Evolutionary conservation across 2,113 vertebrate species (phyloP).

Genomic region (Serilophus lunatus): DNA sequence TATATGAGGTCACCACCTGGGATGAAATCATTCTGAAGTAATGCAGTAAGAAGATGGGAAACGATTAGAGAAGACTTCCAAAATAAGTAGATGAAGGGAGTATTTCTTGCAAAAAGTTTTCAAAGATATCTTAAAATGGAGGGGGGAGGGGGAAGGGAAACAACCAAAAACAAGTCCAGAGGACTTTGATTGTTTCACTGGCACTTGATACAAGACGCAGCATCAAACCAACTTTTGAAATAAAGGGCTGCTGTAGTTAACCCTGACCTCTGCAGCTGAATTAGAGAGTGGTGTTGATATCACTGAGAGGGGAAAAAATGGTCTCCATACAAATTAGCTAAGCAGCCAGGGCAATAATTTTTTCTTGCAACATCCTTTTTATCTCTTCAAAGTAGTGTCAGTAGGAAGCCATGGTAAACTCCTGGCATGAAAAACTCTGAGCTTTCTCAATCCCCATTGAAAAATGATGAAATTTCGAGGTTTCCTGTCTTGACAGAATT

Average conservation of each 20-base stretch:
- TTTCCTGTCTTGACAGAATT: conserved; percentile 28
- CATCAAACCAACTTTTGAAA: conserved; percentile 11
- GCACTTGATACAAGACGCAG: conserved; percentile 20
- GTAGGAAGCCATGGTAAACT: conserved; percentile 17
- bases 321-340: not conserved
- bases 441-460: conserved; percentile 10
- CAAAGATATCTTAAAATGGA: conserved; percentile 6
- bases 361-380: conserved; percentile 48
- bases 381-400: conserved; percentile 12
- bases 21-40: conserved; percentile 68
- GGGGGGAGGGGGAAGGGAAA: not conserved
- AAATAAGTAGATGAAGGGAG: conserved; percentile 23
- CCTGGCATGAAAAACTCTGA: not conserved
- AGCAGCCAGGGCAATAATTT: not conserved
- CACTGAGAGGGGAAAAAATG: not conserved
- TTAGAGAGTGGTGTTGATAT: not conserved
- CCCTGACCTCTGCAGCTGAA: not conserved
- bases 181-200: conserved; percentile 33
- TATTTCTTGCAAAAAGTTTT: conserved; percentile 14
- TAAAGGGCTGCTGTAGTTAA: not conserved
- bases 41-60: conserved; percentile 43
- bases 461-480: not conserved
- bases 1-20: conserved; percentile 56
- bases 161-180: not conserved
- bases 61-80: conserved; percentile 19